Evolutionary conservation across 2,888 invertebrate genomes (phyloP).

Genomic region (Drosophila paramelanica): DNA sequence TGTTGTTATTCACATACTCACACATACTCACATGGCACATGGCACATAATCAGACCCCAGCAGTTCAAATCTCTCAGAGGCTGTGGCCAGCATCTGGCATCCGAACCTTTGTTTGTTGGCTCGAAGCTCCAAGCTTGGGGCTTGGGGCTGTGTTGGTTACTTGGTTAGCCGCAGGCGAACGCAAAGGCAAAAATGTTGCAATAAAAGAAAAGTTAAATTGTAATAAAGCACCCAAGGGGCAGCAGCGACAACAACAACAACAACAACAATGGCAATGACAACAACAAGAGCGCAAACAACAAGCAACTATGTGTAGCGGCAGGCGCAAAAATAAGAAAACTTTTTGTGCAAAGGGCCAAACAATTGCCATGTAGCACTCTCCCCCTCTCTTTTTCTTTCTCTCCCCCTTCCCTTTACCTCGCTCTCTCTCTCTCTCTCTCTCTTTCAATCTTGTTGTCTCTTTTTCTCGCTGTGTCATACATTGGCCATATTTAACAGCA

Average conservation of each 20-base stretch:
- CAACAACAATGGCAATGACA: slow-evolving; percentile 30
- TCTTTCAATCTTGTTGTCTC: no score
- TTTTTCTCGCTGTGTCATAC: slow-evolving; percentile 17
- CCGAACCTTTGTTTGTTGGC: slow-evolving; percentile 26
- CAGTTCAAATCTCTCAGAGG: slow-evolving; percentile 39
- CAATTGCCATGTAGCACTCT: slow-evolving; percentile 56
- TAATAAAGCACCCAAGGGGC: slow-evolving; percentile 72
- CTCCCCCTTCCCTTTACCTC: no score
- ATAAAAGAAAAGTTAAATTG: slow-evolving; percentile 79
- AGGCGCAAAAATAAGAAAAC: slow-evolving; percentile 71
- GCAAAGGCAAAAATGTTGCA: slow-evolving; percentile 68
- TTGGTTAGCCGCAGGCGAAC: slow-evolving; percentile 63
- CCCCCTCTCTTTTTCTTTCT: no score
- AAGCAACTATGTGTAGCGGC: slow-evolving; percentile 41
- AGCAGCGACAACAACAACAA: slow-evolving; percentile 32
- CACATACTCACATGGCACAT: slow-evolving; percentile 18
- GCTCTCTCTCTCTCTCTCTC: not conserved
- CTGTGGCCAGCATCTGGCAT: slow-evolving; percentile 31
- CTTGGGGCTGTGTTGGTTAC: slow-evolving; percentile 33
- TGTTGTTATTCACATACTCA: slow-evolving; percentile 27
- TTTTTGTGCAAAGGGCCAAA: slow-evolving; percentile 61
- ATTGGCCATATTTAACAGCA: slow-evolving; percentile 55
- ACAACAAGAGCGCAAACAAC: slow-evolving; percentile 20
- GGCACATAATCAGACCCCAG: slow-evolving; percentile 58
- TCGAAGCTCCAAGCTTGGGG: slow-evolving; percentile 20